Percentiles rank a stretch among this genome's conserved stretches.
phyloP scores from a whole-genome alignment of 2,113 vertebrate species.

The Ophiodon elongatus region DNA sequence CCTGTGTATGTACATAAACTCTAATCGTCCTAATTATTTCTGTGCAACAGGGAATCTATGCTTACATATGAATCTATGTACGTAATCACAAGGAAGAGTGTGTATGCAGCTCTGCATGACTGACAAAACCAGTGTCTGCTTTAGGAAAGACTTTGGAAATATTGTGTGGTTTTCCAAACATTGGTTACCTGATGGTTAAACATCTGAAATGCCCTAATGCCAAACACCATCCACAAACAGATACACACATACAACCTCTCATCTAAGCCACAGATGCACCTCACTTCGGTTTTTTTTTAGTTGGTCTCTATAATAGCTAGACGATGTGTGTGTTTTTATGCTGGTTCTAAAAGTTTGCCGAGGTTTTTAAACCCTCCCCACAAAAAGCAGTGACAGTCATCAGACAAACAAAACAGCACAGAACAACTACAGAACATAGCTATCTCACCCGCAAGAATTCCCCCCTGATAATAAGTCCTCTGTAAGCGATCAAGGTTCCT shows the following conservation, averaged over 20 bases:
- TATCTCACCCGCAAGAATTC: slow-evolving; percentile 82
- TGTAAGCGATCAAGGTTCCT: slow-evolving; percentile 85
- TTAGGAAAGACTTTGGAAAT: slow-evolving; percentile 46
- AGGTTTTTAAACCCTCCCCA: slow-evolving; percentile 11
- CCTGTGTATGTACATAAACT: slow-evolving; percentile 45
- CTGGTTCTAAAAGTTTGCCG: slow-evolving; percentile 6
- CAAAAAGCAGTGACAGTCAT: slow-evolving; percentile 68
- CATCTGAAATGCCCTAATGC: slow-evolving; percentile 46
- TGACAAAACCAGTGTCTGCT: slow-evolving; percentile 43
- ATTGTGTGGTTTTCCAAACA: slow-evolving; percentile 54
- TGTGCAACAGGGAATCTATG: slow-evolving; percentile 28
- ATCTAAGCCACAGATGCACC: slow-evolving; percentile 39
- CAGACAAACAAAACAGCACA: slow-evolving; percentile 72
- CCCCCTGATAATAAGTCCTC: slow-evolving; percentile 85
- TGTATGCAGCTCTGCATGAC: slow-evolving; percentile 43
- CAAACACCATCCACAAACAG: slow-evolving; percentile 71
- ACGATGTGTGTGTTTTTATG: slow-evolving; percentile 9
- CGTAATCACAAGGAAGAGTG: slow-evolving; percentile 45
- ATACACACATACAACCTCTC: slow-evolving; percentile 54
- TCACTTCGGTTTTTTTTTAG: slow-evolving; percentile 12
- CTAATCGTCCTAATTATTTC: slow-evolving; percentile 50
- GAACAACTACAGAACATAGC: slow-evolving; percentile 75
- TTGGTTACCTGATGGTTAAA: slow-evolving; percentile 43
- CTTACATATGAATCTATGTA: slow-evolving; percentile 49
- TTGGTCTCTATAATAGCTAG: not conserved